These are phyloP conservation scores for Campoplex capitator DNA, from an alignment of 2,888 invertebrate genomes.

Conservation along the genomic window DNA sequence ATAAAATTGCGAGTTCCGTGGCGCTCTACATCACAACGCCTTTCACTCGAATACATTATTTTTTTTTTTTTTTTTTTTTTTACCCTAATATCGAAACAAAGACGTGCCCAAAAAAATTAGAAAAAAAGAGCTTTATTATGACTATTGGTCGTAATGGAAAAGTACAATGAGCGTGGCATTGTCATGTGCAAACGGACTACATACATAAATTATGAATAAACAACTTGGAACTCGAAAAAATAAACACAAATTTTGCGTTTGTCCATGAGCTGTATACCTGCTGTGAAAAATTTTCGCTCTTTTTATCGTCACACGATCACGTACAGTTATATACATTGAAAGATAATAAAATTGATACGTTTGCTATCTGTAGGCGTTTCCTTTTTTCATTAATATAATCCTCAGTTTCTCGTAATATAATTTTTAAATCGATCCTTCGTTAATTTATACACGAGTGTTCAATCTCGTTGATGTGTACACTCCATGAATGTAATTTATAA, in stretches of 20 bases:
- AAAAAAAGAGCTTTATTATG: slow-evolving; percentile 33
- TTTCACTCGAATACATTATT: slow-evolving; percentile 18
- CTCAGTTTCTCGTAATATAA: slow-evolving; percentile 9
- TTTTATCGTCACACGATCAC: slow-evolving; percentile 61
- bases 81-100: slow-evolving; percentile 9
- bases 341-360: slow-evolving; percentile 75
- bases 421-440: slow-evolving; percentile 22
- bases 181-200: slow-evolving; percentile 49
- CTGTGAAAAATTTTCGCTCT: slow-evolving; percentile 51
- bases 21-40: slow-evolving; percentile 25
- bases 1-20: slow-evolving; percentile 12
- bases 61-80: slow-evolving; percentile 45
- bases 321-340: slow-evolving; percentile 67
- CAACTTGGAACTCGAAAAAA: slow-evolving; percentile 2
- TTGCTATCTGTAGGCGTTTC: slow-evolving; percentile 73
- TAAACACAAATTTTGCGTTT: slow-evolving; percentile 36
- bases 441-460: slow-evolving; percentile 20
- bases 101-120: not conserved
- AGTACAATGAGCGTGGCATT: slow-evolving; percentile 41
- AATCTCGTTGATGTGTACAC: not conserved
- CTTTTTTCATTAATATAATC: slow-evolving; percentile 1
- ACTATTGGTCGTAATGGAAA: slow-evolving; percentile 35
- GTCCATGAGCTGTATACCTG: slow-evolving; percentile 52
- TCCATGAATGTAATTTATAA: not conserved
- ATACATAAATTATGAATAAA: slow-evolving; percentile 49